Conservation (phyloP, 2,113 vertebrate genomes). For the Origma solitaria region DNA sequence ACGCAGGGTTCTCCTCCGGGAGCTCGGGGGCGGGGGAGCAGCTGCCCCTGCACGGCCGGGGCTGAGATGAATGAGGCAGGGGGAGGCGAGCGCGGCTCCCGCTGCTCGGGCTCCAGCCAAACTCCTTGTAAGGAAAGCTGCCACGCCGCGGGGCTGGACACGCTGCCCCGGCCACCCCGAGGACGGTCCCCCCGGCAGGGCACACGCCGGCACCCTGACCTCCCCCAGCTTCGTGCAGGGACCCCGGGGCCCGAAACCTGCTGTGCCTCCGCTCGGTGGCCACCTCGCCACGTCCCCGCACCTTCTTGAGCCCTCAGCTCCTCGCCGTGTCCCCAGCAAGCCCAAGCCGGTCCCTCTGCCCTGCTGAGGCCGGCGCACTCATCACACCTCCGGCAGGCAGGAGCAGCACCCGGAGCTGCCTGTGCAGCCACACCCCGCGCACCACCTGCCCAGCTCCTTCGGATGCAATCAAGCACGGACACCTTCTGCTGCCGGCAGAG, state of each 20-base stretch:
- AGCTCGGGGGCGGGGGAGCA: background rate
- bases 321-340: background rate
- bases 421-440: rapidly evolving
- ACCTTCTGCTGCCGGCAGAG: background rate
- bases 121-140: slow-evolving; percentile 76
- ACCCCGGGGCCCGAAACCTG: rapidly evolving
- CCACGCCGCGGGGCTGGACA: slow-evolving; percentile 29
- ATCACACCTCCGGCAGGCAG: background rate
- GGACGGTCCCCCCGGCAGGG: background rate
- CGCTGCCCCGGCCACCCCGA: background rate
- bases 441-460: background rate
- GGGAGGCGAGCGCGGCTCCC: background rate
- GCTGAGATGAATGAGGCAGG: slow-evolving; percentile 57
- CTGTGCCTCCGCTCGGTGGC: rapidly evolving
- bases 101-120: slow-evolving; percentile 38
- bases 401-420: background rate
- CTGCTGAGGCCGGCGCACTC: background rate
- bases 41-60: background rate
- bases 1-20: background rate
- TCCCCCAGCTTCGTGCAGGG: background rate
- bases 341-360: background rate
- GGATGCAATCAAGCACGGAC: rapidly evolving
- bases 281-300: background rate
- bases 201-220: background rate
- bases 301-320: background rate